Evolutionary conservation across 2,888 invertebrate genomes (phyloP).

Genomic region (Melanostoma mellinum): DNA sequence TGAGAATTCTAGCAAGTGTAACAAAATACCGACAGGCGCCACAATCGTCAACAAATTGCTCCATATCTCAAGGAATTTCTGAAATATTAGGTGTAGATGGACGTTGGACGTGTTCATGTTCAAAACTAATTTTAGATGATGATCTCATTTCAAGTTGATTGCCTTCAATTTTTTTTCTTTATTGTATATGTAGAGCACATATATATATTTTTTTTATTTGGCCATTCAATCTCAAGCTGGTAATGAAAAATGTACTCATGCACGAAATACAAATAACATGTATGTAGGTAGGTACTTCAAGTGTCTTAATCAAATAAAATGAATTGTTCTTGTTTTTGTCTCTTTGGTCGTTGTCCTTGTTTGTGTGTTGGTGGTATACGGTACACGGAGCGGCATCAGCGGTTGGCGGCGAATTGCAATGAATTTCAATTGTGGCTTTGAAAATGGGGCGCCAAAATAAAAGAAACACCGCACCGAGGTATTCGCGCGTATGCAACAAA

Average conservation of each 20-base stretch:
- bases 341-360: slow-evolving; percentile 32
- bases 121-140: slow-evolving; percentile 47
- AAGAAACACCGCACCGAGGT: slow-evolving; percentile 4
- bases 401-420: slow-evolving; percentile 2
- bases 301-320: slow-evolving; percentile 41
- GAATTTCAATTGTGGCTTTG: slow-evolving; percentile 16
- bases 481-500: slow-evolving; percentile 9
- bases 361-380: not conserved
- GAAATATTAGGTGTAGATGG: slow-evolving; percentile 27
- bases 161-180: slow-evolving; percentile 3
- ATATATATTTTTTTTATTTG: not conserved
- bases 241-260: slow-evolving; percentile 46
- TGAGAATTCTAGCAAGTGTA: slow-evolving; percentile 8
- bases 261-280: slow-evolving; percentile 15
- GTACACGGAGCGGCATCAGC: not conserved
- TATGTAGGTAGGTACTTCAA: not conserved
- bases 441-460: slow-evolving; percentile 26
- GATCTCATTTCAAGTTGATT: slow-evolving; percentile 49
- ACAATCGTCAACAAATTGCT: slow-evolving; percentile 34
- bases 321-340: slow-evolving; percentile 33
- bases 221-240: slow-evolving; percentile 30
- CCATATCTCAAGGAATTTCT: slow-evolving; percentile 49
- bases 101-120: slow-evolving; percentile 23
- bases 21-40: slow-evolving; percentile 41
- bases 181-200: not conserved